phyloP scores from a whole-genome alignment of 2,113 vertebrate species.

The Saiga tatarica region DNA sequence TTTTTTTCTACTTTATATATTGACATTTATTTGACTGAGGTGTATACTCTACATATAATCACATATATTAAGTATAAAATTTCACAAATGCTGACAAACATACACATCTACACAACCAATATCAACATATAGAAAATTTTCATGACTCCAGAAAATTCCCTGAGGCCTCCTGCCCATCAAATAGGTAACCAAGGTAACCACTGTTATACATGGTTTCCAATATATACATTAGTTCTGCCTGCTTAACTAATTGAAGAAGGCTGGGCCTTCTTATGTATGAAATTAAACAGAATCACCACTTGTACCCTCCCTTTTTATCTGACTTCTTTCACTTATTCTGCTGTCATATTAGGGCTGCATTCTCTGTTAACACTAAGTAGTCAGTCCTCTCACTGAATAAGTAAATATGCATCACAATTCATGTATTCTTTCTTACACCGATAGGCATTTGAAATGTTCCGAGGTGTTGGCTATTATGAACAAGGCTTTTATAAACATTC shows the following conservation, averaged over 20 bases:
- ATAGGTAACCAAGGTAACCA: neutral
- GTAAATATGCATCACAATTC: neutral
- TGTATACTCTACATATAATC: neutral
- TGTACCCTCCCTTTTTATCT: neutral
- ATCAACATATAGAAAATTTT: neutral
- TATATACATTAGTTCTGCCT: neutral
- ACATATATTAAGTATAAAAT: neutral
- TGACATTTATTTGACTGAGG: conserved; percentile 19
- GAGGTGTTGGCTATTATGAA: neutral
- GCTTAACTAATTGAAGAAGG: too few relatives aligned
- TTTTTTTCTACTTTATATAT: neutral
- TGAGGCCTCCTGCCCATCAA: neutral
- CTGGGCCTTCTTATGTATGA: neutral
- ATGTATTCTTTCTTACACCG: neutral
- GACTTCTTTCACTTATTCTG: neutral
- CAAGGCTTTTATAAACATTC: neutral
- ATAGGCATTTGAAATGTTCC: neutral
- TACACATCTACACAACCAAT: neutral
- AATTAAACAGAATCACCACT: neutral
- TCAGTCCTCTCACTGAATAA: neutral
- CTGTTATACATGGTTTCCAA: neutral
- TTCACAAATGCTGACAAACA: conserved; percentile 4
- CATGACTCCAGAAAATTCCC: neutral
- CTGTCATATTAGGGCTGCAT: neutral
- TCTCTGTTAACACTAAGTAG: neutral